Percentiles rank a stretch among this genome's conserved stretches.
These are phyloP conservation scores for Ctenopoma kingsleyae DNA, from an alignment of 2,797 vertebrate genomes.

Conservation along the genomic window DNA sequence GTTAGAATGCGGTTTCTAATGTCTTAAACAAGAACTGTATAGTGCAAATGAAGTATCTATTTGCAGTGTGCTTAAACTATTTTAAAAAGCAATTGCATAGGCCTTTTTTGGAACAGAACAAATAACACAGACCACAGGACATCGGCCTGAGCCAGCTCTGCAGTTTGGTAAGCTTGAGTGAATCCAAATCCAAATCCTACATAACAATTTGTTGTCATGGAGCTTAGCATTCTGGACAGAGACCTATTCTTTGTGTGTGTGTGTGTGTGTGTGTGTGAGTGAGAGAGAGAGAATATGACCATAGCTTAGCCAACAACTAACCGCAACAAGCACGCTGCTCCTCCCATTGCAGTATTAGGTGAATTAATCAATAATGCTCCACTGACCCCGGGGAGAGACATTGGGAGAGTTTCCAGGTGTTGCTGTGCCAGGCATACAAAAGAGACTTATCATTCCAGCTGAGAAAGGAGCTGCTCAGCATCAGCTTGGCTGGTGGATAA, in stretches of 20 bases:
- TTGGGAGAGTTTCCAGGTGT: constrained; percentile 24
- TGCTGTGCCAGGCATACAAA: constrained; percentile 34
- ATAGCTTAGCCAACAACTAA: constrained; percentile 24
- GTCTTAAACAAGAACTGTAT: constrained; percentile 21
- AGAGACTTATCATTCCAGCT: constrained; percentile 72
- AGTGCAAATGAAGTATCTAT: not conserved
- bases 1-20: not conserved
- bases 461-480: constrained; percentile 66
- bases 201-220: constrained; percentile 63
- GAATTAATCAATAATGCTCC: constrained; percentile 58
- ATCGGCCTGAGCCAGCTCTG: constrained; percentile 46
- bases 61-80: not conserved
- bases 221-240: constrained; percentile 55
- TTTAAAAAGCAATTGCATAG: not conserved
- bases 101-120: constrained; percentile 23
- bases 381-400: constrained; percentile 13
- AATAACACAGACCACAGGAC: constrained; percentile 44
- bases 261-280: not conserved
- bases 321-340: not conserved
- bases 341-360: constrained; percentile 17
- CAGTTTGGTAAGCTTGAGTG: constrained; percentile 46
- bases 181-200: constrained; percentile 65
- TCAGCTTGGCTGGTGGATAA: constrained; percentile 36
- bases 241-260: not conserved
- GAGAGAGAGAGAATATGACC: not conserved